Base-by-base conservation (phyloP, 2,113 vertebrate species). In the Garra rufa region DNA sequence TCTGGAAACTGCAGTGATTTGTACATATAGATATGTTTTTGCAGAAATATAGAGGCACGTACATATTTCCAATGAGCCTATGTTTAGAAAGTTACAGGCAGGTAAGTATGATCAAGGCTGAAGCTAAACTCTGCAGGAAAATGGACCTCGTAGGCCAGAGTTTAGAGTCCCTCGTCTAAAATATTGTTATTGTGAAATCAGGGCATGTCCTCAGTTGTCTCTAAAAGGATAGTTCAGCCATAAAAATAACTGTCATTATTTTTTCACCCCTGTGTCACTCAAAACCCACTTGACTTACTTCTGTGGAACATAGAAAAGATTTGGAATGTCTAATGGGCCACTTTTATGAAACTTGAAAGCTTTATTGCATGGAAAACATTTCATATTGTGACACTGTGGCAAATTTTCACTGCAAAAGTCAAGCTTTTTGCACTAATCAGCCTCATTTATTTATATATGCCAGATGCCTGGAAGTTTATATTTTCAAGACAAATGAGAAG, bases 361-460 rank as follows among this genome's bases (percentile, higher is more conserved):
- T 14, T 63, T 5, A 34, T 34, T 26, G 24, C 24, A 63, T 2
- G n/a, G 24, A 63, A 28, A 63, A 14, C 4, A 63, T 61, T 61
- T 26, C 59, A 26, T 2, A 3, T 63, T 63, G 24, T 28, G 57
- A 43, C 76, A 63, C 34, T 61, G 76, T 11, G 38, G 55, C 13
- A n/a, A 61, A 59, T 52, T 67, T n/a, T 24, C 46, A 11, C 38
- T 69, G 52, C n/a, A 46, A 4, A n/a, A 50, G 43, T 30, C 34
- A 76, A 82, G 61, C 46, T 43, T 76, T 48, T 19, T 41, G 43
- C 81, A 79, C 38, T 30, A 75, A 14, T 76, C 59, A 55, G 65
- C 69, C 52, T 69, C 59, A 87, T 81, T 76, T 70, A 82, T 81
- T 81, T 44, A 76, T 50, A 75, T 55, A 82, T 81, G 79, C 76